phyloP scores from a whole-genome alignment of 92 coral and sea anemone species.

The Nematostella vectensis region DNA sequence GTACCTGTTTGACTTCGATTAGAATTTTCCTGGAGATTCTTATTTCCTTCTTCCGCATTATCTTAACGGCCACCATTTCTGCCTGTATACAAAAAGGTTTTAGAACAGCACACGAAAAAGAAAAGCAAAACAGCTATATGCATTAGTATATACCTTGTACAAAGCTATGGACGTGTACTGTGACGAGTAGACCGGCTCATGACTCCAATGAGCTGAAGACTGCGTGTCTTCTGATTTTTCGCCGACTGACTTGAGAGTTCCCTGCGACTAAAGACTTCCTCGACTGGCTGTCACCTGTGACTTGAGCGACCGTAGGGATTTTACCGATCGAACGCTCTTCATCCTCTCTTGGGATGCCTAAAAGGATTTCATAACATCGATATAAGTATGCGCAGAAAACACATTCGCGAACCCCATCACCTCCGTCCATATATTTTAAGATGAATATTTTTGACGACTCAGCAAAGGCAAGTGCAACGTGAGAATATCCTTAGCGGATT shows the following conservation, averaged over 20 bases:
- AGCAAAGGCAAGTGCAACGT: too few species aligned
- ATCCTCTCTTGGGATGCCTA: slow-evolving; percentile 7
- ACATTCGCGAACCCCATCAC: too few species aligned
- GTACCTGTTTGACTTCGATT: slow-evolving; percentile 80
- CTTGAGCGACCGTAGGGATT: slow-evolving; percentile 27
- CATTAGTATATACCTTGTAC: slow-evolving; percentile 18
- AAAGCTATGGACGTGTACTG: slow-evolving; percentile 46
- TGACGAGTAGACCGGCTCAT: slow-evolving; percentile 63
- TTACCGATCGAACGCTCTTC: slow-evolving; percentile 19
- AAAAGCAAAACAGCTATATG: background rate
- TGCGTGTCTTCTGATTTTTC: slow-evolving; percentile 45
- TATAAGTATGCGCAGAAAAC: too few species aligned
- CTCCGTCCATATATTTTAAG: too few species aligned
- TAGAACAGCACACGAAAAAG: background rate
- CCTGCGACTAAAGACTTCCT: slow-evolving; percentile 11
- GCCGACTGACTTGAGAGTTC: slow-evolving; percentile 15
- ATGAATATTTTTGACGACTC: too few species aligned
- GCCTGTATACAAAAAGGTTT: slow-evolving; percentile 27
- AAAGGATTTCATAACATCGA: too few species aligned
- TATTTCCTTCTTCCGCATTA: slow-evolving; percentile 64
- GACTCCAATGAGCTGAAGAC: slow-evolving; percentile 67
- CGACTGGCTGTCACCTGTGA: slow-evolving; percentile 10
- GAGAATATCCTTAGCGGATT: too few species aligned
- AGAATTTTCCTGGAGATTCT: slow-evolving; percentile 76
- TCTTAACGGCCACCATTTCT: slow-evolving; percentile 78